Conservation (phyloP, 2,113 vertebrate genomes). For the Campylorhamphus procurvoides region DNA sequence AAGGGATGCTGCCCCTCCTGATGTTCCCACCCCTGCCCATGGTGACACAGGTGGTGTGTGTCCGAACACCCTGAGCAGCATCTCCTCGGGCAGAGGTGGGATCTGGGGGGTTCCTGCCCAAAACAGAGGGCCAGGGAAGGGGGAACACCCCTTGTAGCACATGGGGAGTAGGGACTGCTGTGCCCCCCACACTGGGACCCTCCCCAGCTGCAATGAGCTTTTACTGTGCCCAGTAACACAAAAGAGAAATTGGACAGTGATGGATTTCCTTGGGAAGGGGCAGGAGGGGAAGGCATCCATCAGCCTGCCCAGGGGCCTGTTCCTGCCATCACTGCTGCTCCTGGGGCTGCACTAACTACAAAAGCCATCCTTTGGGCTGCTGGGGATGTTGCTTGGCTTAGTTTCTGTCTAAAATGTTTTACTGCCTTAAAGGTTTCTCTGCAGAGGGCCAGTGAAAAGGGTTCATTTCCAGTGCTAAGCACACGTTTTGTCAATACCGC, state of each 20-base stretch:
- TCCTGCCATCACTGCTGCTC: neutral
- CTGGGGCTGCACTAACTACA: no score
- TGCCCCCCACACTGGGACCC: neutral
- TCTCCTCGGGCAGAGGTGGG: neutral
- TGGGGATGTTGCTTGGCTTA: rapidly evolving
- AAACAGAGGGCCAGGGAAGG: neutral
- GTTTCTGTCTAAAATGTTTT: neutral
- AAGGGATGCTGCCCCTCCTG: neutral
- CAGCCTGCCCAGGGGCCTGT: neutral
- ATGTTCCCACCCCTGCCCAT: neutral
- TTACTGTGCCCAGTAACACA: neutral
- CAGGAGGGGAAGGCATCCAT: neutral
- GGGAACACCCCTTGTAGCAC: rapidly evolving
- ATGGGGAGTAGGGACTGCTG: neutral
- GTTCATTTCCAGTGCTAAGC: neutral
- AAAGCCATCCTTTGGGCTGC: neutral
- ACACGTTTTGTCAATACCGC: rapidly evolving
- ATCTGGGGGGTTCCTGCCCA: neutral
- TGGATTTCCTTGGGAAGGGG: neutral
- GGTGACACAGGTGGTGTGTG: rapidly evolving
- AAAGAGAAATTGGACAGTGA: neutral
- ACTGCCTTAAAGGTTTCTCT: neutral
- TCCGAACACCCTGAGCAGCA: rapidly evolving
- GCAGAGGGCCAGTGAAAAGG: neutral
- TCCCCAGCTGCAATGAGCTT: neutral